Evolutionary conservation across 1,140 invertebrate species (phyloP).

Genomic region (Marisa cornuarietis): DNA sequence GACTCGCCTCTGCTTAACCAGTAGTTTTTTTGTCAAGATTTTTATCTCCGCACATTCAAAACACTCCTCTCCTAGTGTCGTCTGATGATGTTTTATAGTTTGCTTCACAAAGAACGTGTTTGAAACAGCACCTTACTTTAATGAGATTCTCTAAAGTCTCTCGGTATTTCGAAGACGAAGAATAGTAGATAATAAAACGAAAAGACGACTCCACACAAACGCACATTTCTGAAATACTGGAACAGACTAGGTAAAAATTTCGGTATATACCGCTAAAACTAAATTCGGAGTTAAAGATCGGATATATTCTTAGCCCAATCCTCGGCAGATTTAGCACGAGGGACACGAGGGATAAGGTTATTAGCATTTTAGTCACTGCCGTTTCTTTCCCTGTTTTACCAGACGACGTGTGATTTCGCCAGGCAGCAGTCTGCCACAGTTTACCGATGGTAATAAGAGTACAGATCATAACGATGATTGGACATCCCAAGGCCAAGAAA

Average conservation of each 20-base stretch:
- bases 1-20: too few relatives aligned
- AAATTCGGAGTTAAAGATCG: neutral
- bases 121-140: too few relatives aligned
- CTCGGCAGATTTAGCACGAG: neutral
- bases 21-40: too few relatives aligned
- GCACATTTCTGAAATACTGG: neutral
- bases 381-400: neutral
- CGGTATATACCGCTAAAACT: neutral
- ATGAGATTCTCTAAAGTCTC: neutral
- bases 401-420: neutral
- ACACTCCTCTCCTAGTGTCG: too few relatives aligned
- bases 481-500: neutral
- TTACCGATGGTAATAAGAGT: slow-evolving; percentile 8
- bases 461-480: neutral
- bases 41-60: too few relatives aligned
- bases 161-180: neutral
- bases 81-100: too few relatives aligned
- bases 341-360: neutral
- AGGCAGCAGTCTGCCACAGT: neutral
- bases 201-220: neutral
- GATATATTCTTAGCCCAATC: neutral
- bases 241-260: neutral
- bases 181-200: neutral
- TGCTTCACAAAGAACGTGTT: too few relatives aligned
- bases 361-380: slow-evolving; percentile 4